Percentiles rank a stretch among this genome's conserved stretches.
phyloP scores from a whole-genome alignment of 2,797 vertebrate genomes.

The Hipposideros larvatus region DNA sequence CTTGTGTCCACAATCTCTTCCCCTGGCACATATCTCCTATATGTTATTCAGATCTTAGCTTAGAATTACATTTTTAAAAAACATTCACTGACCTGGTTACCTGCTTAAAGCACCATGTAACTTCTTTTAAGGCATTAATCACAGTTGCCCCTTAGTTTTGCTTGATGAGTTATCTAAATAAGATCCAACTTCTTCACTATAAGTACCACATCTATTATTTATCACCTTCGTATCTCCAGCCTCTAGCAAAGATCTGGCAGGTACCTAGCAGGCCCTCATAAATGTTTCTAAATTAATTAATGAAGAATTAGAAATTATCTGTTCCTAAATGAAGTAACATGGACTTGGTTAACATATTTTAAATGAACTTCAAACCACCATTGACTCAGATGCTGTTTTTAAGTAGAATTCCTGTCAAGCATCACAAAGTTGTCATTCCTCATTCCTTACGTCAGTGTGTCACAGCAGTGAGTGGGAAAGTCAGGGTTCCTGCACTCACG shows the following conservation, averaged over 20 bases:
- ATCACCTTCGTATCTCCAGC: neutral
- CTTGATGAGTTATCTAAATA: neutral
- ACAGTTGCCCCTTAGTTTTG: neutral
- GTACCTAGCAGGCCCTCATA: neutral
- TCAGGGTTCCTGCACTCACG: neutral
- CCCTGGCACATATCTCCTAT: neutral
- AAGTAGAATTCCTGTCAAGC: neutral
- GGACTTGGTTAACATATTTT: neutral
- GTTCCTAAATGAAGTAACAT: conserved; percentile 37
- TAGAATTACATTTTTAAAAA: neutral
- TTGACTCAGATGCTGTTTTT: neutral
- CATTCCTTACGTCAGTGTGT: neutral
- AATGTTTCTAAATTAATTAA: conserved; percentile 42
- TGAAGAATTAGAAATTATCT: conserved; percentile 16
- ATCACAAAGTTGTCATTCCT: neutral
- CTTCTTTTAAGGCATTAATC: neutral
- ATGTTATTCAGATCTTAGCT: neutral
- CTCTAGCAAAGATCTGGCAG: neutral
- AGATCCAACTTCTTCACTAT: neutral
- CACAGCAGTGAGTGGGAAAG: neutral
- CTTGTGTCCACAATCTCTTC: neutral
- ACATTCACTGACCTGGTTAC: neutral
- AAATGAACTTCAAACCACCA: neutral
- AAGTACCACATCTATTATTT: neutral
- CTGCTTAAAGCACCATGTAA: neutral